phyloP scores from a whole-genome alignment of 2,888 invertebrate species.

The Heteromurus nitidus region DNA sequence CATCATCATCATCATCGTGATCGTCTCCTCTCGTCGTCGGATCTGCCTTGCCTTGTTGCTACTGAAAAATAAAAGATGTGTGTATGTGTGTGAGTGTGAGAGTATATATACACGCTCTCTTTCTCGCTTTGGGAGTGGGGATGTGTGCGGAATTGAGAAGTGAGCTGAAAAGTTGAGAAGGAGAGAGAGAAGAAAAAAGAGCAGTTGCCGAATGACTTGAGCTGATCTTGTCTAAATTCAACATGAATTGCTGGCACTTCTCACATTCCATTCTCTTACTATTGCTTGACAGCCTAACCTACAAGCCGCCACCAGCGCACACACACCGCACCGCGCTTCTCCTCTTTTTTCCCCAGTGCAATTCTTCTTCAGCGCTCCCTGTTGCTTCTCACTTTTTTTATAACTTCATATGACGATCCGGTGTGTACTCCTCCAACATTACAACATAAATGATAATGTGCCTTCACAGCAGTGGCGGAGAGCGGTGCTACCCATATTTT shows the following conservation, averaged over 20 bases:
- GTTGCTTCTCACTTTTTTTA: conserved; percentile 30
- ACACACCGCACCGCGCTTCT: conserved; percentile 28
- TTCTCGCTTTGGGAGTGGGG: conserved; percentile 1
- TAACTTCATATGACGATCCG: too few relatives aligned
- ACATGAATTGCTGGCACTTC: conserved; percentile 65
- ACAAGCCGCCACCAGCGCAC: conserved; percentile 13
- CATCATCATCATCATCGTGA: conserved; percentile 47
- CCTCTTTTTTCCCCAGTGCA: conserved; percentile 12
- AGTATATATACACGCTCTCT: too few relatives aligned
- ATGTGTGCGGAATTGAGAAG: conserved; percentile 11
- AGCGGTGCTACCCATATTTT: too few relatives aligned
- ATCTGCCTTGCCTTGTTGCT: conserved; percentile 66
- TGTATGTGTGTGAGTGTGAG: neutral
- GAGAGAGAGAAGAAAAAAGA: neutral
- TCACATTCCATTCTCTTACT: conserved; percentile 60
- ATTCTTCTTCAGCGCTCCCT: conserved; percentile 20
- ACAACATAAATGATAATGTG: too few relatives aligned
- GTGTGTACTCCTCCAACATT: too few relatives aligned
- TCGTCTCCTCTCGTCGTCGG: conserved; percentile 58
- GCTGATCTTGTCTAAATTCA: conserved; percentile 59
- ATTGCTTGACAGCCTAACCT: conserved; percentile 49
- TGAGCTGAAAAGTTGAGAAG: neutral
- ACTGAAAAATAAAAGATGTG: conserved; percentile 46
- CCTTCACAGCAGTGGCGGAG: too few relatives aligned
- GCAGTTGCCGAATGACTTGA: conserved; percentile 50